Evolutionary conservation across 2,888 invertebrate genomes (phyloP), one percentile per base, ranked within the genome.

Genomic region (Drosophila ustulata): DNA sequence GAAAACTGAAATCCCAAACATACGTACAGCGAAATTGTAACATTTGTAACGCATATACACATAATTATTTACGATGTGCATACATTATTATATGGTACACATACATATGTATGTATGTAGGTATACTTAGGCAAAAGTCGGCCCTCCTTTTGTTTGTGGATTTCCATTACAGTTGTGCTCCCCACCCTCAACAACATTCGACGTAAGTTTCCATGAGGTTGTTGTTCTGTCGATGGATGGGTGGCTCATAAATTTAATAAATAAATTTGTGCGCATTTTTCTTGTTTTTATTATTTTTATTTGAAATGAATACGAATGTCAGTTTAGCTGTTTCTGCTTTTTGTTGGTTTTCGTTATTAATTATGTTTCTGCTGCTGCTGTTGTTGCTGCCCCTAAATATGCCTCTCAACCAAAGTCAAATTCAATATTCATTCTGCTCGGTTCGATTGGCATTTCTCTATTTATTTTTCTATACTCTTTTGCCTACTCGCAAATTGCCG

Each of bases 291-390:
- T 82, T 81, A 80, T 70, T 89, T 87, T 89, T 87, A 87, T 87
- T 86, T 87, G 86, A 87, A 87, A 87, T 89, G 84, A 89, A 88
- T 89, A 84, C 89, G 89, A 88, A 89, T 88, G 87, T 80, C 89
- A 82, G 88, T 83, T 80, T 88, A 71, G 78, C 66, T 65, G 59
- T 78, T 75, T 76, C 64, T 71, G 71, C 30, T 80, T 79, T 62
- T 63, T 55, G 30, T 64, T 71, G 71, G 50, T 69, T 71, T 66
- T 71, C 71, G 68, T 56, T 83, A 80, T 66, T 77, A 63, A 65
- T 77, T 63, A 73, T 70, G 52, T 72, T 63, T 77, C 62, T 71
- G 67, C 65, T n/a, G 30, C 30, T 8, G 30, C 28, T 28, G 4
- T 28, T 71, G 66, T 70, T 70, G 81, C 66, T 70, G 61, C 23